Evolutionary conservation across 2,888 invertebrate genomes (phyloP).

Genomic region (Pseudococcus longispinus): DNA sequence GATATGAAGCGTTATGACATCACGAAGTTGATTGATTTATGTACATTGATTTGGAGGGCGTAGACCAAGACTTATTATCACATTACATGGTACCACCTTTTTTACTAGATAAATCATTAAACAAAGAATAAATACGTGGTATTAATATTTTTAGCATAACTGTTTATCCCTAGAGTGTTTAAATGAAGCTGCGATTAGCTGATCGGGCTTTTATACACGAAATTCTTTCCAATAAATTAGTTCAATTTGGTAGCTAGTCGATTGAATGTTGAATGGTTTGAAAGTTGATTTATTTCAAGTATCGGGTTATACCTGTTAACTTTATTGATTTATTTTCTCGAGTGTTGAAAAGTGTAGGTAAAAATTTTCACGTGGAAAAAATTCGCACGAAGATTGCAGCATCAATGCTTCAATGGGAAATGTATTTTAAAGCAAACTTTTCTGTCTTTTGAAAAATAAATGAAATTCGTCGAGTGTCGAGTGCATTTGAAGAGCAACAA

Average conservation of each 20-base stretch:
- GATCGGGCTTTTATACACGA: background rate
- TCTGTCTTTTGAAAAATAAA: background rate
- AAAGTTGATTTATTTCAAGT: background rate
- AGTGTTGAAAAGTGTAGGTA: background rate
- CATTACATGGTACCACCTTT: conserved; percentile 56
- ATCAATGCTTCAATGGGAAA: background rate
- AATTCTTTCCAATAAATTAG: background rate
- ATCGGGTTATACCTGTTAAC: background rate
- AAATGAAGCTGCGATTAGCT: background rate
- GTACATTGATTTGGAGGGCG: conserved; percentile 52
- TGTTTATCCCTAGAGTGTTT: background rate
- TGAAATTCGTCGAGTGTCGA: background rate
- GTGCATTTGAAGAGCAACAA: background rate
- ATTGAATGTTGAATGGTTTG: background rate
- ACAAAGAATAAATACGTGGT: conserved; percentile 18
- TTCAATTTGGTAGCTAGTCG: background rate
- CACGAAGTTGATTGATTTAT: conserved; percentile 57
- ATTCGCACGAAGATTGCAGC: background rate
- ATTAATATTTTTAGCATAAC: conserved; percentile 11
- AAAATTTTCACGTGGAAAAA: too few relatives aligned
- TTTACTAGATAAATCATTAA: conserved; percentile 53
- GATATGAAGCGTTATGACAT: conserved; percentile 53
- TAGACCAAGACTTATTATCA: conserved; percentile 55
- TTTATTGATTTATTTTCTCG: background rate
- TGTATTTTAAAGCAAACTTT: background rate